phyloP scores from a whole-genome alignment of 2,113 vertebrate species.

The Callipepla squamata region DNA sequence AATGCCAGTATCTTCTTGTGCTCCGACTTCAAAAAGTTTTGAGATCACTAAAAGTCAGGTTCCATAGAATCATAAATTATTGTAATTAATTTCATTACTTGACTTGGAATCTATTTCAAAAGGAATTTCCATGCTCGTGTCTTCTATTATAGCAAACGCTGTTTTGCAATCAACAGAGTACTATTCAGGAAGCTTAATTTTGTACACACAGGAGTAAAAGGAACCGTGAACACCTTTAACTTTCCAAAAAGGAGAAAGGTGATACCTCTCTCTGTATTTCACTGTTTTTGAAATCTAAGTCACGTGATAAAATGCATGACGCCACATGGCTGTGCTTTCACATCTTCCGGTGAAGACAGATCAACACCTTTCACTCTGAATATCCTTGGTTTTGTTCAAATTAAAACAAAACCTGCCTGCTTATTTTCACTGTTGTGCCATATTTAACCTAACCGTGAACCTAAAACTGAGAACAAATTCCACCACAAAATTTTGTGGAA shows the following conservation, averaged over 20 bases:
- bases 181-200: not conserved
- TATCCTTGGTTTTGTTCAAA: not conserved
- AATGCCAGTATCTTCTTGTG: not conserved
- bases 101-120: not conserved
- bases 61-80: not conserved
- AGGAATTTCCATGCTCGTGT: not conserved
- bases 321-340: not conserved
- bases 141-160: not conserved
- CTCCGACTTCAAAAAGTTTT: not conserved
- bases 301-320: not conserved
- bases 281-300: not conserved
- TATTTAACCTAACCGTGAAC: not conserved
- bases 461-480: not conserved
- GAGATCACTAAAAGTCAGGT: not conserved
- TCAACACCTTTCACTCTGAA: not conserved
- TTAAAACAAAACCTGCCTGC: not conserved
- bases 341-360: not conserved
- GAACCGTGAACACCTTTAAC: not conserved
- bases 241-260: not conserved
- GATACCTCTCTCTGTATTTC: not conserved
- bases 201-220: not conserved
- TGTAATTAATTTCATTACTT: not conserved
- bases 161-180: not conserved
- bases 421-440: not conserved
- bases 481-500: not conserved